Evolutionary conservation across 2,888 invertebrate species (phyloP).

Genomic region (Drosophila sordidula): DNA sequence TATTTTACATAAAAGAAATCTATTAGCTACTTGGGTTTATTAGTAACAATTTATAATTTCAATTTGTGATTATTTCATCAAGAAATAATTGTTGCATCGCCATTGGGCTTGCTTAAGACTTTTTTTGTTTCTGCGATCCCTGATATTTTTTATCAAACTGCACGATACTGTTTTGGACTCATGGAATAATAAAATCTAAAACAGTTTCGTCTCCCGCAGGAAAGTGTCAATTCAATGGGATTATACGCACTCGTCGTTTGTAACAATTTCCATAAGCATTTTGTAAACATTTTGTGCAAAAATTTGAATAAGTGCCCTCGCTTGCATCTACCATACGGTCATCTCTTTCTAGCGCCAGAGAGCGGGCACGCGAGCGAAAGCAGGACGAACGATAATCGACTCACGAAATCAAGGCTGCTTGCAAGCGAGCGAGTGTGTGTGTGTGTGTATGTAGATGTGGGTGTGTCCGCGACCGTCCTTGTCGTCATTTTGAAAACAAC

Average conservation of each 20-base stretch:
- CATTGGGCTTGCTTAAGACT: too few species aligned
- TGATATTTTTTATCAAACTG: too few species aligned
- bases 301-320: slow-evolving; percentile 23
- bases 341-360: slow-evolving; percentile 38
- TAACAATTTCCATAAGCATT: slow-evolving; percentile 40
- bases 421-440: not conserved
- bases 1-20: too few species aligned
- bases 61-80: too few species aligned
- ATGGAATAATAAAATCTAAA: not conserved
- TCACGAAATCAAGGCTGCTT: not conserved
- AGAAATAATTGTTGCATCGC: too few species aligned
- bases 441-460: slow-evolving; percentile 20
- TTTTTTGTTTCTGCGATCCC: too few species aligned
- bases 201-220: slow-evolving; percentile 2
- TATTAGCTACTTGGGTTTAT: too few species aligned
- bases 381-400: not conserved
- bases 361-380: not conserved
- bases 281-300: slow-evolving; percentile 40
- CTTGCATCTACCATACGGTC: slow-evolving; percentile 2
- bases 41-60: too few species aligned
- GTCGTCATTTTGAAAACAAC: slow-evolving; percentile 48
- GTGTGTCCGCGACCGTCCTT: slow-evolving; percentile 58
- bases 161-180: too few species aligned
- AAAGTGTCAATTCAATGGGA: slow-evolving; percentile 26
- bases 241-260: slow-evolving; percentile 16